phyloP scores from a whole-genome alignment of 2,888 invertebrate species.

The Chrysolina oricalcia region DNA sequence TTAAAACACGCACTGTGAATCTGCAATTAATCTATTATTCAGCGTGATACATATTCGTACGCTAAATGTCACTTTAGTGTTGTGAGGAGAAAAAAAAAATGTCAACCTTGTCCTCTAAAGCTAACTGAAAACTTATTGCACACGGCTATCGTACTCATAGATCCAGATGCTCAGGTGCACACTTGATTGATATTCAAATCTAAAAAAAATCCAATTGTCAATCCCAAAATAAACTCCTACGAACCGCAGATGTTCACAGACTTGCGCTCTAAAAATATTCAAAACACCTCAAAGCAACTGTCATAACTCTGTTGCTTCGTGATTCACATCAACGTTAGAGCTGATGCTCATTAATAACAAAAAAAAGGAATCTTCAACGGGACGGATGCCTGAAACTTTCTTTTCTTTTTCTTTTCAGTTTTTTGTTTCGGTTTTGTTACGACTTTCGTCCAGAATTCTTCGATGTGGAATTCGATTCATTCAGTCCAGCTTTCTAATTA shows the following conservation, averaged over 20 bases:
- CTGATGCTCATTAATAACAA: not conserved
- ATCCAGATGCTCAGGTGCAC: not conserved
- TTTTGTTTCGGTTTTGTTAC: not conserved
- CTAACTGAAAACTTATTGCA: too few relatives aligned
- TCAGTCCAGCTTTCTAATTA: not conserved
- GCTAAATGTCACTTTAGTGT: too few relatives aligned
- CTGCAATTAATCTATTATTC: too few relatives aligned
- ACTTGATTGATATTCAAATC: not conserved
- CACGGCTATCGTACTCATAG: too few relatives aligned
- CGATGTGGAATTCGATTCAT: conserved; percentile 18
- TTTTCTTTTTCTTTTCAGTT: not conserved
- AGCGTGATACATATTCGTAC: too few relatives aligned
- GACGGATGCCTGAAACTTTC: conserved; percentile 1
- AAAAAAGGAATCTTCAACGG: not conserved
- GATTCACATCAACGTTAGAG: conserved; percentile 9
- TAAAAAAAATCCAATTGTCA: conserved; percentile 24
- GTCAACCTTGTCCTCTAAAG: too few relatives aligned
- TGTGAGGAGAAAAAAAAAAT: too few relatives aligned
- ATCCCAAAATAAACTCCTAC: conserved; percentile 36
- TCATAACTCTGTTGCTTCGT: conserved; percentile 32
- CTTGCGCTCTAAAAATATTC: conserved; percentile 38
- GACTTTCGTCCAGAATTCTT: conserved; percentile 14
- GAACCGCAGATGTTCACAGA: conserved; percentile 33
- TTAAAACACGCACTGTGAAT: too few relatives aligned
- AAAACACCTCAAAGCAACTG: conserved; percentile 39